Evolutionary conservation across 2,888 invertebrate genomes (phyloP).

Genomic region (Metallyticus violacea): DNA sequence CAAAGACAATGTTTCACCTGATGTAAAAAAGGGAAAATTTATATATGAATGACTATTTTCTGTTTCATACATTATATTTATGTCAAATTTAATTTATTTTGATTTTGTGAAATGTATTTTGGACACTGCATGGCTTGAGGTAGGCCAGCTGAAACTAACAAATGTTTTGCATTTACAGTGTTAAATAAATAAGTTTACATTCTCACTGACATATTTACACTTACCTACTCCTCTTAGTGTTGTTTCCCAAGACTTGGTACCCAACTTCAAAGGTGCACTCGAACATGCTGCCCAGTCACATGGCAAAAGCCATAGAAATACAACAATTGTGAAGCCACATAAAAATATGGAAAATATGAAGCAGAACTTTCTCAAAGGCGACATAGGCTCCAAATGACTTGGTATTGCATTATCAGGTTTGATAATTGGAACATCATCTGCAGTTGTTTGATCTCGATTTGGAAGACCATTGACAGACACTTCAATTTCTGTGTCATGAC

Average conservation of each 20-base stretch:
- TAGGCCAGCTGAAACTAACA: too few relatives aligned
- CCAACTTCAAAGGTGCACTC: conserved; percentile 32
- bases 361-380: conserved; percentile 62
- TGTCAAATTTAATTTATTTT: too few relatives aligned
- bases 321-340: conserved; percentile 67
- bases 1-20: too few relatives aligned
- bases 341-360: conserved; percentile 68
- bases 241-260: conserved; percentile 43
- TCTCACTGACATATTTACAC: too few relatives aligned
- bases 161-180: too few relatives aligned
- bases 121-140: too few relatives aligned
- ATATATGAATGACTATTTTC: too few relatives aligned
- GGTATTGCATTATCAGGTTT: conserved; percentile 19
- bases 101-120: too few relatives aligned
- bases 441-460: conserved; percentile 17
- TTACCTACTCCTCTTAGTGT: conserved; percentile 46
- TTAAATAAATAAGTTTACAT: too few relatives aligned
- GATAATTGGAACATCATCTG: conserved; percentile 30
- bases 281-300: conserved; percentile 70
- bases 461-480: conserved; percentile 29
- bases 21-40: too few relatives aligned
- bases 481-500: conserved; percentile 29
- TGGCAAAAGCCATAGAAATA: conserved; percentile 73
- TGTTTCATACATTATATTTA: too few relatives aligned
- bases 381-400: conserved; percentile 54